phyloP scores from a whole-genome alignment of 2,888 invertebrate genomes.

The Ashinkailepas kermadecensis region DNA sequence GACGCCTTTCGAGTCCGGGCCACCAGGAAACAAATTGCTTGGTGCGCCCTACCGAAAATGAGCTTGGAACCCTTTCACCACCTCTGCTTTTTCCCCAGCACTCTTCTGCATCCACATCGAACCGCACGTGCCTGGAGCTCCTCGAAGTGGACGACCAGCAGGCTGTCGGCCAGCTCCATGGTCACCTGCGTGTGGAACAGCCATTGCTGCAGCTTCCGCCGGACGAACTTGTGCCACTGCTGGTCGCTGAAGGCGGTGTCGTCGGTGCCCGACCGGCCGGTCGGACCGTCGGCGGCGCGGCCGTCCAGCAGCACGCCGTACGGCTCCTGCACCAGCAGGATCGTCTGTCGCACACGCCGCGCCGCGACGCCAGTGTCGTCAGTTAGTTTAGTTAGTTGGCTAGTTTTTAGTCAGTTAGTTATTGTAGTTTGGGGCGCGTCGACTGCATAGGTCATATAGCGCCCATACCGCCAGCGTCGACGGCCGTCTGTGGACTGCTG shows the following conservation, averaged over 20 bases:
- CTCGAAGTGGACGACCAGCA: not conserved
- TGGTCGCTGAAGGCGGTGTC: not conserved
- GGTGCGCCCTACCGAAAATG: too few relatives aligned
- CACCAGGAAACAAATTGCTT: too few relatives aligned
- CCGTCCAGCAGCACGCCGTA: slow-evolving; percentile 1
- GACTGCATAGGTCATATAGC: too few relatives aligned
- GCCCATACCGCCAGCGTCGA: too few relatives aligned
- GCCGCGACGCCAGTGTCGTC: not conserved
- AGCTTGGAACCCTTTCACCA: too few relatives aligned
- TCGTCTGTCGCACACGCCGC: not conserved
- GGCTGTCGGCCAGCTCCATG: not conserved
- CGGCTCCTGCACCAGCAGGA: not conserved
- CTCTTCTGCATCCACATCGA: too few relatives aligned
- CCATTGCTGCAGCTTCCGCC: not conserved
- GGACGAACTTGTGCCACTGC: not conserved
- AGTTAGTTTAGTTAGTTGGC: not conserved
- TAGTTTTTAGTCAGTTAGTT: too few relatives aligned
- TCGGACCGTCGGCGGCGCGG: not conserved
- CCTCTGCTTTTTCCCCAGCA: too few relatives aligned
- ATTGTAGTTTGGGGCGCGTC: too few relatives aligned
- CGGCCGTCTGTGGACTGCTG: too few relatives aligned
- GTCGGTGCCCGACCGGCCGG: not conserved
- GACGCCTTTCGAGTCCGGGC: too few relatives aligned
- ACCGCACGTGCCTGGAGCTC: not conserved
- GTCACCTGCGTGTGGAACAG: not conserved